phyloP scores from a whole-genome alignment of 2,797 vertebrate species.

The Syndactyla subalaris region DNA sequence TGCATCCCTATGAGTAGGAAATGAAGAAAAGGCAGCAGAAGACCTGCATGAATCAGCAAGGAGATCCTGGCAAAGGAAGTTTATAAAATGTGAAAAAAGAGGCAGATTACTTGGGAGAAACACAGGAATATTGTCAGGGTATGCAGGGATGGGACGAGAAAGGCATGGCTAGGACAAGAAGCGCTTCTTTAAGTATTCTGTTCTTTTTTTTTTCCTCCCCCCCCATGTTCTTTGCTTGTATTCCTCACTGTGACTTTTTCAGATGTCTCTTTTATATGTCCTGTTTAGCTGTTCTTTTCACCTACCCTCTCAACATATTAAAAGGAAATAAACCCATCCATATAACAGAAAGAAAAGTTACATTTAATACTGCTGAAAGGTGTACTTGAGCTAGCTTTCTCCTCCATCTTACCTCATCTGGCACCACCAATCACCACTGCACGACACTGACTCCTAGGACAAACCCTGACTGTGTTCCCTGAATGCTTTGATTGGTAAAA shows the following conservation, averaged over 20 bases:
- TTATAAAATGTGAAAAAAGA: background rate
- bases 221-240: background rate
- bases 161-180: background rate
- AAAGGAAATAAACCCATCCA: background rate
- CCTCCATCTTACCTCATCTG: background rate
- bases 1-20: background rate
- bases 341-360: background rate
- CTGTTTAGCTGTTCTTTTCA: background rate
- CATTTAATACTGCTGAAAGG: background rate
- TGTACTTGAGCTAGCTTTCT: background rate
- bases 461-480: background rate
- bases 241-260: background rate
- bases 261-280: background rate
- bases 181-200: background rate
- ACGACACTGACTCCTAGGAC: background rate
- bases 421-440: background rate
- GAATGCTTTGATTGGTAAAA: background rate
- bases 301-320: background rate
- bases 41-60: rapidly evolving
- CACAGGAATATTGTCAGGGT: background rate
- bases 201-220: background rate
- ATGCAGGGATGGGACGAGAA: background rate
- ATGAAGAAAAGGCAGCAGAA: background rate
- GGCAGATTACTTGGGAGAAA: background rate
- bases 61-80: background rate